Evolutionary conservation across 2,797 vertebrate genomes (phyloP), one percentile per base, ranked within the genome.

Genomic region (Eulemur rubriventer): DNA sequence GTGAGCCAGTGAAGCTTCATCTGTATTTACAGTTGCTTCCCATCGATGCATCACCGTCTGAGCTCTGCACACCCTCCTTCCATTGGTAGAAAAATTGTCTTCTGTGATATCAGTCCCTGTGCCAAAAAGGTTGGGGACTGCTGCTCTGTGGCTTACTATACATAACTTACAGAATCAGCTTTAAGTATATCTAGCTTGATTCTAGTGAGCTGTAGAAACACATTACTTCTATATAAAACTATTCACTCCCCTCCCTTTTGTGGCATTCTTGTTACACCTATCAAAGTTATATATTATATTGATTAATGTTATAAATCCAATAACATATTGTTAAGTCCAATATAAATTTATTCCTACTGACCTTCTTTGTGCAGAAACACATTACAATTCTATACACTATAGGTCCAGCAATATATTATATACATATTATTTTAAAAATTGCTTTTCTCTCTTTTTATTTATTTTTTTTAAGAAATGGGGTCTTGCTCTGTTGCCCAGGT

Each of bases 161-260:
- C 43, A 11, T 46, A 78, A 41, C 17, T 75, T 65, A 70, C 1
- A 73, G 4, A 87, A 81, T 76, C 20, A 82, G n/a, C 57, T 87
- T 80, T 87, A 72, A 26, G 26, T 50, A 75, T 92, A n/a, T 41
- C 33, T 57, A 12, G 76, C 50, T 73, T 92, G 48, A 67, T 67
- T 87, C 14, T 33, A 67, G 26, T 50, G n/a, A 50, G 5, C 75
- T 20, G 38, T 4, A 80, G 35, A 82, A 82, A 82, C 18, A 75
- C 7, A 11, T 26, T 63, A 80, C 11, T 86, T 38, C 20, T 48
- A 17, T 67, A 43, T 46, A 82, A 75, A 2, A 43, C 16, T 22
- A 82, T 76, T 69, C 38, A 88, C 43, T 87, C 55, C 38, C 24
- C 28, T 18, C 20, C 33, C 7, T 88, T 67, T 50, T 75, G 33